A percentile compares a stretch with the other conserved stretches of the same genome.
Evolutionary conservation across 2,888 invertebrate genomes (phyloP).

Genomic region (Hoplodrina ambigua): DNA sequence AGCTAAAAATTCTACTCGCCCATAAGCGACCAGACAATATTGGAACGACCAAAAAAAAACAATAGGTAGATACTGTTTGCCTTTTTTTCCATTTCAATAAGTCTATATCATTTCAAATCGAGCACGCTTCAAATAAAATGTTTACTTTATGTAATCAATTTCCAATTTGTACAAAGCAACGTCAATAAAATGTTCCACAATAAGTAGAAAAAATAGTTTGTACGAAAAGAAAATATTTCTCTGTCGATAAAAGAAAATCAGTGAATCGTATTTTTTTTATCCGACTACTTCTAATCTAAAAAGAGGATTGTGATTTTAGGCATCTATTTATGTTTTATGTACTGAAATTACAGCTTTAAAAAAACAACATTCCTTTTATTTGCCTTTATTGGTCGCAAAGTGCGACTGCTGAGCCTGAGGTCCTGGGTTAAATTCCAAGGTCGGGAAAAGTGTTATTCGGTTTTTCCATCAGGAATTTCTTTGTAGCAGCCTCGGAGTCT

Average conservation of each 20-base stretch:
- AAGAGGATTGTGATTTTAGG: too few species aligned
- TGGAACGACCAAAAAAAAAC: neutral
- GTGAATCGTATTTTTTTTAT: neutral
- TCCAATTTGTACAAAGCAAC: constrained; percentile 35
- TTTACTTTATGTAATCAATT: constrained; percentile 50
- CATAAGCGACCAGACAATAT: constrained; percentile 10
- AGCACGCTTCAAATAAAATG: constrained; percentile 28
- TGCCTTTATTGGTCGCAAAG: too few species aligned
- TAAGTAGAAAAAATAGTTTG: constrained; percentile 25
- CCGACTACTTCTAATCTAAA: too few species aligned
- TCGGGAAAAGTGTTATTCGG: too few species aligned
- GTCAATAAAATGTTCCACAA: constrained; percentile 15
- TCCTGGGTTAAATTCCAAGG: too few species aligned
- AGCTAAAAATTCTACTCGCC: too few species aligned
- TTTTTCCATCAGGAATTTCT: too few species aligned
- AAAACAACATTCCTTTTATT: too few species aligned
- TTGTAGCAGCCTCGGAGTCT: too few species aligned
- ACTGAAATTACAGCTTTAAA: too few species aligned
- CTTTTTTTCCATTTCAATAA: constrained; percentile 31
- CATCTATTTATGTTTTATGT: too few species aligned
- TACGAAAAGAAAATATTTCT: constrained; percentile 16
- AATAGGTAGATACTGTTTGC: neutral
- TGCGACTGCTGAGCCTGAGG: too few species aligned
- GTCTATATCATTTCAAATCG: constrained; percentile 16
- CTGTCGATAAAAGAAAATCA: constrained; percentile 3